phyloP scores from a whole-genome alignment of 2,113 vertebrate genomes.

The Coryphaenoides rupestris region DNA sequence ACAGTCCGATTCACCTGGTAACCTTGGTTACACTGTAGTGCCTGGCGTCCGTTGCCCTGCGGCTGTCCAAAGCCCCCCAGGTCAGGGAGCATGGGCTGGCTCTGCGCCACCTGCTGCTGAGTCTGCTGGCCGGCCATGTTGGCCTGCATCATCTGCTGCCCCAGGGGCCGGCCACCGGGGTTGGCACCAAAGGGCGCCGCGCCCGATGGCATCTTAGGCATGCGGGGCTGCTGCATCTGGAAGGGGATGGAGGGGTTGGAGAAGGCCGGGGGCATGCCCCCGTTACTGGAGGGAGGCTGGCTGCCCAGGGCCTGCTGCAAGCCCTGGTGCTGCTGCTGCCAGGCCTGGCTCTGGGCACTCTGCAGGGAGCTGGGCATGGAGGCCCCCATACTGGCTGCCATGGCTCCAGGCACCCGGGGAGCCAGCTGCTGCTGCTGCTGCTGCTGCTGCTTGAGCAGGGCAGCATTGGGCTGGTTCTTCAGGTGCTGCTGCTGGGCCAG shows the following conservation, averaged over 20 bases:
- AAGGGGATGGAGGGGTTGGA: constrained; percentile 68
- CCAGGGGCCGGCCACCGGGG: constrained; percentile 77
- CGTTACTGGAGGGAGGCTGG: constrained; percentile 59
- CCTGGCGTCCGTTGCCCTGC: constrained; percentile 71
- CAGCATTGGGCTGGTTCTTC: constrained; percentile 79
- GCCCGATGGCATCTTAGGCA: constrained; percentile 81
- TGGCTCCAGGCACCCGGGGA: constrained; percentile 64
- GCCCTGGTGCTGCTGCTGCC: constrained; percentile 71
- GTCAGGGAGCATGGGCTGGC: constrained; percentile 80
- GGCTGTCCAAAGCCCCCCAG: constrained; percentile 82
- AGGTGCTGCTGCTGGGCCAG: constrained; percentile 76
- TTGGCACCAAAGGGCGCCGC: constrained; percentile 67
- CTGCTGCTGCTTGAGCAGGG: constrained; percentile 82
- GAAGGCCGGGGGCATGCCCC: constrained; percentile 74
- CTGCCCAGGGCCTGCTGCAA: constrained; percentile 66
- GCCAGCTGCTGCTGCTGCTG: constrained; percentile 63
- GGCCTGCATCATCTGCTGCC: constrained; percentile 79
- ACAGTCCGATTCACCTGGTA: constrained; percentile 84
- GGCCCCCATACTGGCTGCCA: constrained; percentile 47
- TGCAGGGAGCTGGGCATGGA: constrained; percentile 40
- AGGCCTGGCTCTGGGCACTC: constrained; percentile 75
- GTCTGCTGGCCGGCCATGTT: constrained; percentile 69
- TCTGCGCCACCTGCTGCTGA: constrained; percentile 78
- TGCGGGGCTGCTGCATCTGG: constrained; percentile 82
- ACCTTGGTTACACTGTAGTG: constrained; percentile 86